Evolutionary conservation across 2,888 invertebrate genomes (phyloP).

Genomic region (Phaedon cochleariae): DNA sequence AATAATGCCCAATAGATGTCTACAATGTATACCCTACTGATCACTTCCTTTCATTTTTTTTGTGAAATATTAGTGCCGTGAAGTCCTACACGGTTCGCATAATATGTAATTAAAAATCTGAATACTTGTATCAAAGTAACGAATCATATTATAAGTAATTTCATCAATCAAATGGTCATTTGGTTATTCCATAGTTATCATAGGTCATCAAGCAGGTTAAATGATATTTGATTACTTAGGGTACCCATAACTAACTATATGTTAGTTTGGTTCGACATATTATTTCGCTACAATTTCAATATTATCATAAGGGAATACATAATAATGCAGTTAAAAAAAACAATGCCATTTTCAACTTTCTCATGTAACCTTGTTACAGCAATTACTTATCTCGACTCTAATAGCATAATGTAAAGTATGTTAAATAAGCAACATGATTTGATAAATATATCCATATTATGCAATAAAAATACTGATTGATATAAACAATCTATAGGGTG

Average conservation of each 20-base stretch:
- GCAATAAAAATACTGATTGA: slow-evolving; percentile 1
- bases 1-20: no score
- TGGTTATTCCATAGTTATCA: neutral
- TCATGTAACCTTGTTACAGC: slow-evolving; percentile 7
- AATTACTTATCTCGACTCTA: neutral
- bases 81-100: no score
- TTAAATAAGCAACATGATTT: neutral
- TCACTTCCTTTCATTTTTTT: no score
- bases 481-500: neutral
- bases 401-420: slow-evolving; percentile 4
- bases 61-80: no score
- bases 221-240: no score
- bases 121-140: no score
- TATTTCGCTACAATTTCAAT: no score
- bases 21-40: no score
- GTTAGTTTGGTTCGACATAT: no score
- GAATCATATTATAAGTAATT: neutral
- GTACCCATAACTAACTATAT: no score
- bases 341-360: slow-evolving; percentile 15
- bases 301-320: neutral
- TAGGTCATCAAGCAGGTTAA: neutral
- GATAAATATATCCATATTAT: slow-evolving; percentile 7
- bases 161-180: neutral
- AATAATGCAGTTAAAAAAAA: neutral
- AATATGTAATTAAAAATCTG: no score